phyloP scores from a whole-genome alignment of 2,888 invertebrate genomes.

The Tetropium fuscum region DNA sequence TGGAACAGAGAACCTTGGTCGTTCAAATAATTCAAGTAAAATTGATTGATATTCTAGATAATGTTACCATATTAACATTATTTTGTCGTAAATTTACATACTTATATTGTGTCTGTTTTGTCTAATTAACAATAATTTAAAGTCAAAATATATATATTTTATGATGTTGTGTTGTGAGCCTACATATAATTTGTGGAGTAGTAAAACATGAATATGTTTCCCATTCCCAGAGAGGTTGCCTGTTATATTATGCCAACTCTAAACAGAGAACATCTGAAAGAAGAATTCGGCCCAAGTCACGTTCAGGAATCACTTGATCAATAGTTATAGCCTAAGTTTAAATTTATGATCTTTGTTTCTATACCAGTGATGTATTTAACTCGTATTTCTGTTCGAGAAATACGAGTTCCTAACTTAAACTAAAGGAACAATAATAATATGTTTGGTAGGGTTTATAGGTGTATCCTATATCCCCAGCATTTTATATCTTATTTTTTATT shows the following conservation, averaged over 20 bases:
- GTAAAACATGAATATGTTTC: constrained; percentile 44
- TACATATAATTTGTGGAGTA: constrained; percentile 39
- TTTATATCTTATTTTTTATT: no score
- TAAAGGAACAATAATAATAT: no score
- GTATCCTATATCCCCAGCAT: no score
- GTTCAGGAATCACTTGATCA: constrained; percentile 53
- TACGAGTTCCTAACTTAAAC: not conserved
- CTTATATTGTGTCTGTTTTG: constrained; percentile 36
- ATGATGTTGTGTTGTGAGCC: constrained; percentile 21
- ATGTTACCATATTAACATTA: not conserved
- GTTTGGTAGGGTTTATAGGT: no score
- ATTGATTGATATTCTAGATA: no score
- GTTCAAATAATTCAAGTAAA: no score
- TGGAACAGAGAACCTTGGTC: no score
- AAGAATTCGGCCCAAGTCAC: constrained; percentile 52
- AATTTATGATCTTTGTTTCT: constrained; percentile 49
- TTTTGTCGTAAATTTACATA: constrained; percentile 7
- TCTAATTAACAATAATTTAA: constrained; percentile 36
- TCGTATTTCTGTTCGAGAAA: constrained; percentile 36
- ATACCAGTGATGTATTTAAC: constrained; percentile 40
- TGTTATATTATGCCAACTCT: constrained; percentile 37
- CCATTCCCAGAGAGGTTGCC: constrained; percentile 43
- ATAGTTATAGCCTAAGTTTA: constrained; percentile 49
- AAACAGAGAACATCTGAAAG: constrained; percentile 50
- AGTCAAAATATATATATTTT: constrained; percentile 34